These are phyloP conservation scores for Pangasianodon hypophthalmus DNA, from an alignment of 2,113 vertebrate species.

Conservation along the genomic window DNA sequence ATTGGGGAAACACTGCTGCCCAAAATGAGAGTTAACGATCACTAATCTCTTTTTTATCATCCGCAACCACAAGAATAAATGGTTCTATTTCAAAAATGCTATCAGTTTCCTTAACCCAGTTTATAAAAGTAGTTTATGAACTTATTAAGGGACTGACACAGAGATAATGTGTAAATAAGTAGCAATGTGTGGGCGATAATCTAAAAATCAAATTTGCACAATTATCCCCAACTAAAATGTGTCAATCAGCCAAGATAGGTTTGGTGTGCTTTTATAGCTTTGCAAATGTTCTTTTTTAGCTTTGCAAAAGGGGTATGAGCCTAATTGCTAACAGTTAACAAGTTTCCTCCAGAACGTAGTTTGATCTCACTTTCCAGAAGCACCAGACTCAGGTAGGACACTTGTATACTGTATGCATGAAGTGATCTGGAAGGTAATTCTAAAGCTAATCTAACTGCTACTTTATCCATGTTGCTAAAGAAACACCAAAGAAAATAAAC, in stretches of 20 bases:
- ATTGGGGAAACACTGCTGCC: not conserved
- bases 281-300: not conserved
- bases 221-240: not conserved
- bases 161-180: not conserved
- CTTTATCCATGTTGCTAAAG: not conserved
- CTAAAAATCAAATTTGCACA: not conserved
- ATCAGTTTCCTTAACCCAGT: not conserved
- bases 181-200: not conserved
- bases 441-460: not conserved
- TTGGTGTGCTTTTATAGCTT: not conserved
- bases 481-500: not conserved
- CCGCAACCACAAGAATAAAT: not conserved
- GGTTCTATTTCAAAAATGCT: not conserved
- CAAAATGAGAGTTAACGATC: not conserved
- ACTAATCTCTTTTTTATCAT: not conserved
- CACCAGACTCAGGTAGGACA: not conserved
- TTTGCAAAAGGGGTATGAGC: too few relatives aligned
- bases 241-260: not conserved
- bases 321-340: not conserved
- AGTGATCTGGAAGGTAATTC: not conserved
- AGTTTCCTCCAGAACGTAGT: not conserved
- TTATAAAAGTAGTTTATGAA: not conserved
- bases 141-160: not conserved
- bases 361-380: not conserved
- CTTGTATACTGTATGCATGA: not conserved